A percentile compares a stretch with the other conserved stretches of the same genome.
phyloP scores from a whole-genome alignment of 2,113 vertebrate species.

The Nothoprocta pentlandii region DNA sequence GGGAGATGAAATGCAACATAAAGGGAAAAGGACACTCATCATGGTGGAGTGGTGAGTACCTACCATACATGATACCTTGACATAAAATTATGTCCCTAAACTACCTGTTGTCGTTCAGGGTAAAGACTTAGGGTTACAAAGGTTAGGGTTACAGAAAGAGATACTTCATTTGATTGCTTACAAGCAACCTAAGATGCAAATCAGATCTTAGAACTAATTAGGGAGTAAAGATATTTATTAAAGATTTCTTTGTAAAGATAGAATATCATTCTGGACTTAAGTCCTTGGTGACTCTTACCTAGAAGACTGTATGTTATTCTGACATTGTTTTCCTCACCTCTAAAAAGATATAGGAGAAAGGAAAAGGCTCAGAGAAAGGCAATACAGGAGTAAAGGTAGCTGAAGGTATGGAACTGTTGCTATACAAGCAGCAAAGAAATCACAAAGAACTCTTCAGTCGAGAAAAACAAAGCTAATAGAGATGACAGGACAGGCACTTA shows the following conservation, averaged over 20 bases:
- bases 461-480: neutral
- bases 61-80: neutral
- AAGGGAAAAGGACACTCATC: neutral
- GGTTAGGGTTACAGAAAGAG: neutral
- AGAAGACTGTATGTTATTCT: neutral
- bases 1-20: neutral
- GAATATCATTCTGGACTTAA: neutral
- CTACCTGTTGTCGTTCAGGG: neutral
- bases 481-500: neutral
- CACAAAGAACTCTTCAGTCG: neutral
- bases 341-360: neutral
- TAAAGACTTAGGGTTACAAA: neutral
- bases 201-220: neutral
- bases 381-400: neutral
- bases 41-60: too few relatives aligned
- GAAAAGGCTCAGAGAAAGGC: neutral
- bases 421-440: neutral
- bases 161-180: neutral
- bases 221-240: neutral
- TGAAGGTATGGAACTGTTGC: neutral
- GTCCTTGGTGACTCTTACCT: rapidly evolving
- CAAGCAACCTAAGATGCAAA: neutral
- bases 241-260: neutral
- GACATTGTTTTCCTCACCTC: neutral
- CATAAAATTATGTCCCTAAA: neutral